Percentiles rank a stretch among this genome's conserved stretches.
Conservation (phyloP, 2,797 vertebrate species). For the Hippopotamyrus pictus region DNA sequence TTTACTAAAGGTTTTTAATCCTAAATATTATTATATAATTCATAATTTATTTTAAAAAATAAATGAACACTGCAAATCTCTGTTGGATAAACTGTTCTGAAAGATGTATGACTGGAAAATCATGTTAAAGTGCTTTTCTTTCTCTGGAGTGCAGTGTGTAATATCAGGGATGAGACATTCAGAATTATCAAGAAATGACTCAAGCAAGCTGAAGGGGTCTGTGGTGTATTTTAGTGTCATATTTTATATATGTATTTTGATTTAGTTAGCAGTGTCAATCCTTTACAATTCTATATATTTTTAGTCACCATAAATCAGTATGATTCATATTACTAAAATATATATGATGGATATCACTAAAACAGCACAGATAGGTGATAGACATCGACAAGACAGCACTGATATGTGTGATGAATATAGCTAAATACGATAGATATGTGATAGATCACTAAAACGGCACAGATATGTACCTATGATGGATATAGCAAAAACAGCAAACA, state of each 20-base stretch:
- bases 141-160: background rate
- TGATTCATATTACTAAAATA: background rate
- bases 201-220: conserved; percentile 45
- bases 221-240: background rate
- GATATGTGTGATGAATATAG: background rate
- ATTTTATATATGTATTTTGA: background rate
- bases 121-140: background rate
- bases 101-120: background rate
- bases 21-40: background rate
- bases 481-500: background rate
- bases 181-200: conserved; percentile 29
- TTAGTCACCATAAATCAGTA: background rate
- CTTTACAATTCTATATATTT: background rate
- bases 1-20: background rate
- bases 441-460: background rate
- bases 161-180: background rate
- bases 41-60: background rate
- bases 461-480: background rate
- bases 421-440: background rate
- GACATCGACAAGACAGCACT: background rate
- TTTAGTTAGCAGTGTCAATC: background rate
- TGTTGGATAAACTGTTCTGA: background rate
- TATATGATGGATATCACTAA: background rate
- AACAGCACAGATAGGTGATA: background rate
- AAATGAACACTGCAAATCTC: background rate